Evolutionary conservation across 1,140 invertebrate genomes (phyloP), one percentile per base, ranked within the genome.

Genomic region (Galleria mellonella): DNA sequence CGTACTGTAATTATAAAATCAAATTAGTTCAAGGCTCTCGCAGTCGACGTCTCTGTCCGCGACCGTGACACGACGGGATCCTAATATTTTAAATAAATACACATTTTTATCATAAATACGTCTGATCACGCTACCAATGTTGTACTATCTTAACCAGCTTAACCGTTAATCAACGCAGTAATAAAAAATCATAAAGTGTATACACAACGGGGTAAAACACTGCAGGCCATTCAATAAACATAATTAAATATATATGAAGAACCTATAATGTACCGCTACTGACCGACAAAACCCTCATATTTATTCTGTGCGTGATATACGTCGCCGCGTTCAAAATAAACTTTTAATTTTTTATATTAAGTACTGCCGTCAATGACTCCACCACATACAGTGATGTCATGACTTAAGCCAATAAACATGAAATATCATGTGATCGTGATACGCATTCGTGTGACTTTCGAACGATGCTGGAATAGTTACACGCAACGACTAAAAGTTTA

Each of bases 301-400:
- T 60, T 71, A 55, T 35, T 38, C 47, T 39, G 10, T 38, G 43
- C n/a, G 50, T 62, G 59, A 73, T 68, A 61, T 59, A 69, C 55
- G 57, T 60, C 47, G 40, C 36, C 51, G 44, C 44, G 45, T 55
- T 74, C 68, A 68, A 68, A 72, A 69, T 68, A 70, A 62, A 68
- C 42, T 59, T 47, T 63, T 64, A 61, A 65, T 62, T 62, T 62
- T 61, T 66, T 62, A 66, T 63, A 66, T 66, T 57, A 63, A 72
- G 50, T 52, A 49, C 54, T 48, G 28, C 55, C 58, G 61, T 71
- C 62, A 65, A 57, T 65, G 64, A 47, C 58, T 51, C 51, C 59
- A 67, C 69, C 72, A 53, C 63, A 71, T 76, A 70, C 57, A 48
- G 64, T 66, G 72, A 72, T 77, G 68, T 74, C 76, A 81, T 81